phyloP scores from a whole-genome alignment of 2,888 invertebrate species.

The Polydrusus tereticollis region DNA sequence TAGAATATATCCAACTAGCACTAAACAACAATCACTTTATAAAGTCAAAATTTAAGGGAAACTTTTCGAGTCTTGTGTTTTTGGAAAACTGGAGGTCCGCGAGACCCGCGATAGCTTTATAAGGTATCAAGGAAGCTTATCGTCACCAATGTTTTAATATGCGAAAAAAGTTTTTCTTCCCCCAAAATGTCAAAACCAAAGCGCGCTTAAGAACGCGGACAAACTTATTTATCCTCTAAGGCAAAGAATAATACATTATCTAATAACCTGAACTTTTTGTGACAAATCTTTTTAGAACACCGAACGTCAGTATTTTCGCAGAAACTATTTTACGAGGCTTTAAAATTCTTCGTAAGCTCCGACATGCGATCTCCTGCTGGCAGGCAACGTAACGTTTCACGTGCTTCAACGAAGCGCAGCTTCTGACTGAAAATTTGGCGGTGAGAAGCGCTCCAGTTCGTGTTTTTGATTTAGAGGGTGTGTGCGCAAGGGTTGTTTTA shows the following conservation, averaged over 20 bases:
- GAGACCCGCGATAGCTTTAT: too few relatives aligned
- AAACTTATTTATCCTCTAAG: too few relatives aligned
- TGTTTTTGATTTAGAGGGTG: constrained; percentile 9
- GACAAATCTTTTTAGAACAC: not conserved
- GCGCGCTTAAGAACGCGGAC: too few relatives aligned
- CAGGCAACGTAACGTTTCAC: not conserved
- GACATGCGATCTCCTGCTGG: not conserved
- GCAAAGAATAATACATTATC: too few relatives aligned
- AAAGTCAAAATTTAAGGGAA: too few relatives aligned
- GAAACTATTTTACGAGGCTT: not conserved
- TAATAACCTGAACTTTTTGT: not conserved
- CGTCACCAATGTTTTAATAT: too few relatives aligned
- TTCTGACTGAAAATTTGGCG: constrained; percentile 28
- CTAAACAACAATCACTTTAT: not conserved
- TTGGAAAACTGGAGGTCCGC: too few relatives aligned
- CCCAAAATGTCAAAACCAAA: too few relatives aligned
- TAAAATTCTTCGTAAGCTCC: constrained; percentile 1
- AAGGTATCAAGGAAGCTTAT: too few relatives aligned
- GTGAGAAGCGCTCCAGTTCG: constrained; percentile 5
- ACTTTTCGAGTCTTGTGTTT: too few relatives aligned
- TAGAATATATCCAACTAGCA: not conserved
- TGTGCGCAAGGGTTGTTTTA: constrained; percentile 31
- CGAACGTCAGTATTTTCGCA: too few relatives aligned
- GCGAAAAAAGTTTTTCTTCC: too few relatives aligned
- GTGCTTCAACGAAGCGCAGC: constrained; percentile 20